phyloP scores from a whole-genome alignment of 2,888 invertebrate genomes.

The Agrilus biguttatus region DNA sequence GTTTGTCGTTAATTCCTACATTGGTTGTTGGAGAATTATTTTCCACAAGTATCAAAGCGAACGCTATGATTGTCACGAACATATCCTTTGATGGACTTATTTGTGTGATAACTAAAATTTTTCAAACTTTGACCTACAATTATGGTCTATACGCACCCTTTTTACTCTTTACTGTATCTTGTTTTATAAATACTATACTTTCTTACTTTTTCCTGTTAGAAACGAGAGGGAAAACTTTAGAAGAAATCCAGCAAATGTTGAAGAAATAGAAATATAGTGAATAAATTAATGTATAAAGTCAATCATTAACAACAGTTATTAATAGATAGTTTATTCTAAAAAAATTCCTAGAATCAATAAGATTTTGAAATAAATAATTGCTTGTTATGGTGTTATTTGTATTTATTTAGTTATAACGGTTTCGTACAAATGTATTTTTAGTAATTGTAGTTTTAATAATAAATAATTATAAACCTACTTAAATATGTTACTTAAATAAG shows the following conservation, averaged over 20 bases:
- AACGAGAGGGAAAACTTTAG: conserved; percentile 25
- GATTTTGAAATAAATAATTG: too few species aligned
- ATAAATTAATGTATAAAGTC: too few species aligned
- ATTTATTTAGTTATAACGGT: too few species aligned
- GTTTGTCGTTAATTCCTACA: conserved; percentile 19
- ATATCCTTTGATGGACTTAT: conserved; percentile 15
- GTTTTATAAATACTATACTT: conserved; percentile 15
- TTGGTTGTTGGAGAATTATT: conserved; percentile 22
- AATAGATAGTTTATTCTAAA: too few species aligned
- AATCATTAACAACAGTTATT: too few species aligned
- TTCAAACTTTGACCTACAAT: conserved; percentile 17
- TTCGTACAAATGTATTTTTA: too few species aligned
- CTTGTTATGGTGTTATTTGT: too few species aligned
- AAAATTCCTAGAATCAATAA: too few species aligned
- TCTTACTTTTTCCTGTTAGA: conserved; percentile 22
- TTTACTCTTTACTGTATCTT: conserved; percentile 16
- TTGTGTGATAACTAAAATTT: conserved; percentile 16
- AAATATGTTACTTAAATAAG: too few species aligned
- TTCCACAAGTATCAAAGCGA: conserved; percentile 20
- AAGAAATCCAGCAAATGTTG: conserved; percentile 25
- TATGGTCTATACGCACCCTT: conserved; percentile 22
- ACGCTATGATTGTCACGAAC: conserved; percentile 17
- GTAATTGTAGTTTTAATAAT: too few species aligned
- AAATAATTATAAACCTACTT: too few species aligned
- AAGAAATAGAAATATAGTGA: conserved; percentile 7